Evolutionary conservation across 37 sponge, comb jelly and placozoan genomes (phyloP).

Genomic region (Mnemiopsis leidyi): DNA sequence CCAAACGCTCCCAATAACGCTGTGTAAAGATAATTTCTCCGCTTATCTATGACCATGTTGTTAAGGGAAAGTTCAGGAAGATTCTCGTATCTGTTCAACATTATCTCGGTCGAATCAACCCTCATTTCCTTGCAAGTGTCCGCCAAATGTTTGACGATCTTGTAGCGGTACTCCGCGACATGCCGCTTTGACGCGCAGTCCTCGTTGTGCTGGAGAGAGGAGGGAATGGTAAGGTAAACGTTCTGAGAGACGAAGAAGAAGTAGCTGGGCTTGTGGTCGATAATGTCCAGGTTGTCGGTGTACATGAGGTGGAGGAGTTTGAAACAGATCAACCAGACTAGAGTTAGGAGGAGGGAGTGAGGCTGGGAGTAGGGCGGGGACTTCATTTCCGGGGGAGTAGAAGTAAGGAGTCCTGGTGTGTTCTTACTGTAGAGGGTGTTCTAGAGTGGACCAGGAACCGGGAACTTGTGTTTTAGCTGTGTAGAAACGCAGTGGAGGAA

Average conservation of each 20-base stretch:
- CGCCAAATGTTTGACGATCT: background rate
- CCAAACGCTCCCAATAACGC: background rate
- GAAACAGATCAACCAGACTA: background rate
- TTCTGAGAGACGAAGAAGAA: background rate
- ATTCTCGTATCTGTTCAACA: background rate
- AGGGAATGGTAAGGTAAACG: background rate
- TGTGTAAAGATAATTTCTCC: background rate
- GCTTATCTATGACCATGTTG: constrained; percentile 14
- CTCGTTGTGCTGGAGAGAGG: background rate
- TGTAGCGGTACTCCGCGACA: background rate
- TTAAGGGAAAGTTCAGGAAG: background rate
- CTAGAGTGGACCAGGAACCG: too few relatives aligned
- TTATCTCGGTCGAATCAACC: background rate
- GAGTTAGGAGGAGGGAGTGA: background rate
- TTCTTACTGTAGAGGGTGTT: too few relatives aligned
- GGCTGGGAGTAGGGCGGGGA: background rate
- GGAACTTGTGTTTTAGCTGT: too few relatives aligned
- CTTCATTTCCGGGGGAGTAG: background rate
- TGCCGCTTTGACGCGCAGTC: background rate
- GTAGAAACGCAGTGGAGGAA: too few relatives aligned
- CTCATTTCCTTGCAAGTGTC: background rate
- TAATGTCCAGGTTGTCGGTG: background rate
- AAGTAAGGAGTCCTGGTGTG: too few relatives aligned
- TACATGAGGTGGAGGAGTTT: background rate
- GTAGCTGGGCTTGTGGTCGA: background rate